Evolutionary conservation across 2,113 vertebrate species (phyloP).

Genomic region (Macaca mulatta): DNA sequence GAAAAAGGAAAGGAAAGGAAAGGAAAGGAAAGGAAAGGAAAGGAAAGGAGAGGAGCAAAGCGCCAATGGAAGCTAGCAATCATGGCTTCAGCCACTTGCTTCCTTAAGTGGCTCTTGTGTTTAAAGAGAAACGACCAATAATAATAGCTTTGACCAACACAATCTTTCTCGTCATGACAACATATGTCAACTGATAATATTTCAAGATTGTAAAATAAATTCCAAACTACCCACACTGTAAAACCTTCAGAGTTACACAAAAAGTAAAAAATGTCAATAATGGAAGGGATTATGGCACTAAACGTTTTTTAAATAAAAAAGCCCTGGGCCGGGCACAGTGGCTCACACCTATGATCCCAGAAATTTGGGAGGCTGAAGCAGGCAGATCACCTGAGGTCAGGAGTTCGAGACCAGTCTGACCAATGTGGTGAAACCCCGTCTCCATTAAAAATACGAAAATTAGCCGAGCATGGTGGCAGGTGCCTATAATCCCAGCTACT

Average conservation of each 20-base stretch:
- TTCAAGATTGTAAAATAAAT: slow-evolving; percentile 43
- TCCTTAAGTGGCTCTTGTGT: neutral
- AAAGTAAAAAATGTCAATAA: neutral
- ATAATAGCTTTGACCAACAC: slow-evolving; percentile 26
- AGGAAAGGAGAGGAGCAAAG: neutral
- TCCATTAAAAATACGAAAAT: neutral
- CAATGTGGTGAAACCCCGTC: neutral
- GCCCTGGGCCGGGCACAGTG: neutral
- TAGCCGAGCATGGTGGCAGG: neutral
- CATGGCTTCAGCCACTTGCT: neutral
- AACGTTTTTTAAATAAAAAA: neutral
- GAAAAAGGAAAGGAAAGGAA: too few relatives aligned
- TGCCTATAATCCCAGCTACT: neutral
- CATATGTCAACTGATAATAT: neutral
- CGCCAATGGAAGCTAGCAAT: slow-evolving; percentile 29
- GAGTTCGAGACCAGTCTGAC: neutral
- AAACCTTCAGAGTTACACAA: slow-evolving; percentile 39
- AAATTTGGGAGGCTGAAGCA: neutral
- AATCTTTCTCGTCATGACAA: neutral
- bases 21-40: too few relatives aligned
- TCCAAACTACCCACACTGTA: slow-evolving; percentile 16
- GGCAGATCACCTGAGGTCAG: neutral
- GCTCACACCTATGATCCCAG: neutral
- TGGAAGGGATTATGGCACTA: neutral
- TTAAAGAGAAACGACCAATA: slow-evolving; percentile 37